Evolutionary conservation across 2,113 vertebrate species (phyloP).

Genomic region (Onychorhynchus coronatus): DNA sequence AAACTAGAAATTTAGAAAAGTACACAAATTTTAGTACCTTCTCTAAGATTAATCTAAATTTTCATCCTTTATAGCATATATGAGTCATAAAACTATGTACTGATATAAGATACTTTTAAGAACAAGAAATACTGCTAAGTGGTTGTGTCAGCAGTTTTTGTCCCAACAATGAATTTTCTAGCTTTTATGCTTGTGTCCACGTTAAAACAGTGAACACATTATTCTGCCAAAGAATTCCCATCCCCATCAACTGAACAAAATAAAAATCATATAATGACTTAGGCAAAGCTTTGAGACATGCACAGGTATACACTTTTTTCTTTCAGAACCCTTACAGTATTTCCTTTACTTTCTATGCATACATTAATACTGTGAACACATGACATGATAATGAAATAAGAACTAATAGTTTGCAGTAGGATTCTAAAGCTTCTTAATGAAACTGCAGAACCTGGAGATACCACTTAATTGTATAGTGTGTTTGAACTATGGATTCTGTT

Average conservation of each 20-base stretch:
- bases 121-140: background rate
- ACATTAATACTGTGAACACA: background rate
- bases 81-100: background rate
- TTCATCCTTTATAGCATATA: background rate
- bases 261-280: background rate
- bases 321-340: background rate
- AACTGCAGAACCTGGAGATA: background rate
- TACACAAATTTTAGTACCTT: background rate
- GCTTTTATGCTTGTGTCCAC: background rate
- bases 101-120: background rate
- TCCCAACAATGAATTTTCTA: background rate
- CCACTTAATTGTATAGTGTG: background rate
- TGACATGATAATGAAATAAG: background rate
- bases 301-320: fast-evolving
- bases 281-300: background rate
- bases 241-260: background rate
- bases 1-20: background rate
- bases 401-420: background rate
- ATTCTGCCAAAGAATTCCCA: background rate
- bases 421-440: background rate
- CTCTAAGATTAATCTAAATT: background rate
- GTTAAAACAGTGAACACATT: background rate
- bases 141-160: background rate
- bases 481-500: background rate
- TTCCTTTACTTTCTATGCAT: background rate